These are phyloP conservation scores for Cordilura impudica DNA, from an alignment of 2,888 invertebrate genomes.

Conservation along the genomic window DNA sequence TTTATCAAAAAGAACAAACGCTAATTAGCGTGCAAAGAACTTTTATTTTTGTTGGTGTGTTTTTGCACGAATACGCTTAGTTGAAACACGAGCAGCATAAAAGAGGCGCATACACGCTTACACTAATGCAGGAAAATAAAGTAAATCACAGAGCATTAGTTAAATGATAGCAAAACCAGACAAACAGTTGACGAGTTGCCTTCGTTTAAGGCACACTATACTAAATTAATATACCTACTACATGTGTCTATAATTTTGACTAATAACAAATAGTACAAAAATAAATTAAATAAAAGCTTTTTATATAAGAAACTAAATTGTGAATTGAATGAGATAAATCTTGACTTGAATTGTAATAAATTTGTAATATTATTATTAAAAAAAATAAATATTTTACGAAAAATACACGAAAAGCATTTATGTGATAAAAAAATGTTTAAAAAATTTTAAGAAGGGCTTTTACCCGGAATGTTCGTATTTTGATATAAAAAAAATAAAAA, in stretches of 20 bases:
- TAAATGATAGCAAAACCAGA: constrained; percentile 48
- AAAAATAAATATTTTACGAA: background rate
- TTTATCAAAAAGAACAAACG: constrained; percentile 2
- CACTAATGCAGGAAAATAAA: constrained; percentile 15
- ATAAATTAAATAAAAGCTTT: background rate
- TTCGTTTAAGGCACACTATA: constrained; percentile 71
- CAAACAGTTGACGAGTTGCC: constrained; percentile 74
- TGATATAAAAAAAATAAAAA: background rate
- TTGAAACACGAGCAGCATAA: constrained; percentile 15
- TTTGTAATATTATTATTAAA: no score
- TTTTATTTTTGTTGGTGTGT: constrained; percentile 19
- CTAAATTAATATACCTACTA: background rate
- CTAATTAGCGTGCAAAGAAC: constrained; percentile 22
- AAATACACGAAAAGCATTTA: constrained; percentile 1
- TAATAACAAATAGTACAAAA: constrained; percentile 35
- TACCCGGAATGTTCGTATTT: constrained; percentile 6
- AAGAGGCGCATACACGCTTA: background rate
- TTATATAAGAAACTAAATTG: constrained; percentile 16
- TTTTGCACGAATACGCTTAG: constrained; percentile 25
- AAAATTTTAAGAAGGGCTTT: background rate
- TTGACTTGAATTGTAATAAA: background rate
- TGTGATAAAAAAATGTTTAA: background rate
- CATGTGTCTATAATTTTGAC: background rate
- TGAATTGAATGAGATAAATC: constrained; percentile 7
- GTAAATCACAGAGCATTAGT: constrained; percentile 51